Percentiles rank a stretch among this genome's conserved stretches.
These are phyloP conservation scores for Bufo gargarizans DNA, from an alignment of 2,113 vertebrate species.

Conservation along the genomic window DNA sequence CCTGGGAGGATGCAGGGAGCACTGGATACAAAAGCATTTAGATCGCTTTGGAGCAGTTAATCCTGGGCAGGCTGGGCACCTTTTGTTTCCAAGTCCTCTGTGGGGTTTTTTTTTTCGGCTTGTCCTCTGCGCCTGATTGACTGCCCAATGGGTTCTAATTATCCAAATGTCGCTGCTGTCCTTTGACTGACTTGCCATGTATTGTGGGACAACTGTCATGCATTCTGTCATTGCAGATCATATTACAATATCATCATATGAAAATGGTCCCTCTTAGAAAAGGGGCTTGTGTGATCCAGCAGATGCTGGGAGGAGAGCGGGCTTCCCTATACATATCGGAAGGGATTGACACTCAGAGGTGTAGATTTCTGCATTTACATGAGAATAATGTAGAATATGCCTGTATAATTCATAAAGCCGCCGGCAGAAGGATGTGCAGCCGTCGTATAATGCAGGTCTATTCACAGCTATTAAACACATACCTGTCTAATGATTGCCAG, in stretches of 20 bases:
- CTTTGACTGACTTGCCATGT: slow-evolving; percentile 82
- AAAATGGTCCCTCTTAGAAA: slow-evolving; percentile 76
- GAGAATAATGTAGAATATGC: slow-evolving; percentile 62
- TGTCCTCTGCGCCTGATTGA: slow-evolving; percentile 78
- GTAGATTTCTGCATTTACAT: slow-evolving; percentile 71
- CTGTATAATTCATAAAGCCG: slow-evolving; percentile 63
- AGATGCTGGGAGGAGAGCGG: slow-evolving; percentile 77
- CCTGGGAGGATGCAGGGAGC: slow-evolving; percentile 76
- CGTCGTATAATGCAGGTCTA: slow-evolving; percentile 60
- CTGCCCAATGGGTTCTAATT: slow-evolving; percentile 85
- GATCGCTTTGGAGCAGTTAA: slow-evolving; percentile 85
- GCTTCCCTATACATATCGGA: slow-evolving; percentile 72
- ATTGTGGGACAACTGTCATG: slow-evolving; percentile 82
- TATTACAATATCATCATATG: slow-evolving; percentile 85
- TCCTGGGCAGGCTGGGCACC: slow-evolving; percentile 82
- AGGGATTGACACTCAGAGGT: slow-evolving; percentile 73
- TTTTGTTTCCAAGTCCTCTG: slow-evolving; percentile 85
- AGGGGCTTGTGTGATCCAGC: slow-evolving; percentile 73
- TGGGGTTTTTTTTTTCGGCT: slow-evolving; percentile 83
- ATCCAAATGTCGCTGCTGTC: slow-evolving; percentile 86
- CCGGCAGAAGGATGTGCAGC: slow-evolving; percentile 19
- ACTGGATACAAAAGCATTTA: slow-evolving; percentile 85
- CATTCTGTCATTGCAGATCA: slow-evolving; percentile 84
- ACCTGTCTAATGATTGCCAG: slow-evolving; percentile 66
- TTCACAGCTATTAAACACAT: slow-evolving; percentile 72